Evolutionary conservation across 1,140 invertebrate genomes (phyloP).

Genomic region (Sarcophaga bullata): DNA sequence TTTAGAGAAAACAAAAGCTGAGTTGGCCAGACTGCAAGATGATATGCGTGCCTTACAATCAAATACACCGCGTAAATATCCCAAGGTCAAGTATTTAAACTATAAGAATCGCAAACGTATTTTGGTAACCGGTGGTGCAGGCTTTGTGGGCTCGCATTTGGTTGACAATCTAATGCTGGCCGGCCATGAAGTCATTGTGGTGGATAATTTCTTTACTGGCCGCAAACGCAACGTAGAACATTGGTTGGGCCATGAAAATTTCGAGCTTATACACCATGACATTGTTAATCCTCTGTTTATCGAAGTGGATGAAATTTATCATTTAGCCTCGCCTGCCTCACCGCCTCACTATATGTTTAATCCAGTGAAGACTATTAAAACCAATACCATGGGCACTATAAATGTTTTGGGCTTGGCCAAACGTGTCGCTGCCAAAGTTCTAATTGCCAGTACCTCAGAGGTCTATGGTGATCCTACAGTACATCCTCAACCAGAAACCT

Average conservation of each 20-base stretch:
- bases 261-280: conserved; percentile 98
- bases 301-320: conserved; percentile 99
- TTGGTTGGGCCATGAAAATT: conserved; percentile 99
- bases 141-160: conserved; percentile 98
- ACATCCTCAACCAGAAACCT: conserved; percentile 94
- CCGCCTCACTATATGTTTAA: conserved; percentile 99
- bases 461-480: conserved; percentile 98
- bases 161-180: conserved; percentile 95
- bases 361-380: conserved; percentile 99
- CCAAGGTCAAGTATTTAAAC: conserved; percentile 89
- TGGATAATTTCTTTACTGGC: conserved; percentile 98
- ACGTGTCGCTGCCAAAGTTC: conserved; percentile 90
- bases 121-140: conserved; percentile 96
- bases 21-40: conserved; percentile 76
- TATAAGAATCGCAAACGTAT: conserved; percentile 92
- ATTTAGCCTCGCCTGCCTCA: conserved; percentile 97
- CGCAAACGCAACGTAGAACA: conserved; percentile 97
- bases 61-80: conserved; percentile 83
- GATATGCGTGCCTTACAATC: conserved; percentile 78
- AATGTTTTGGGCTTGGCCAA: conserved; percentile 97
- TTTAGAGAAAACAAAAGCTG: conserved; percentile 71
- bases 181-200: conserved; percentile 98
- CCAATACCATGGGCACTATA: conserved; percentile 96
- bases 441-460: conserved; percentile 98
- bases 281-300: conserved; percentile 98